Percentiles rank a stretch among this genome's conserved stretches.
These are phyloP conservation scores for Ahaetulla prasina DNA, from an alignment of 2,113 vertebrate species.

Conservation along the genomic window DNA sequence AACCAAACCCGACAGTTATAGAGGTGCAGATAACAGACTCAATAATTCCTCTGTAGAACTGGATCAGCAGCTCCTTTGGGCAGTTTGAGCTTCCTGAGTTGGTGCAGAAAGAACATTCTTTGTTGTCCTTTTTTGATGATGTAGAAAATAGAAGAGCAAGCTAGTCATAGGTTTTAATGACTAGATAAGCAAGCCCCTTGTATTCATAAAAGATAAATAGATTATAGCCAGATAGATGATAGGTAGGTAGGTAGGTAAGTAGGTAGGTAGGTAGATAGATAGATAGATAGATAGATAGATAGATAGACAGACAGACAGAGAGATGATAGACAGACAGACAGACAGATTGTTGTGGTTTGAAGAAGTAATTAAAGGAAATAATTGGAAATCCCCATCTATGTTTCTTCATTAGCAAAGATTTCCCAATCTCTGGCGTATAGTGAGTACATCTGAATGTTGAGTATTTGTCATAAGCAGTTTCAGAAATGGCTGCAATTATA, in stretches of 20 bases:
- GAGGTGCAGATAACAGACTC: too few species aligned
- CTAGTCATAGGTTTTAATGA: not conserved
- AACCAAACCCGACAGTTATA: too few species aligned
- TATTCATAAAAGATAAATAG: not conserved
- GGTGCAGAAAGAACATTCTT: too few species aligned
- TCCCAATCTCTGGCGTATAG: not conserved
- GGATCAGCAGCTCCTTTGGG: too few species aligned
- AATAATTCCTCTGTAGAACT: too few species aligned
- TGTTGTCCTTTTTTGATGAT: too few species aligned
- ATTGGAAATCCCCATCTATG: not conserved
- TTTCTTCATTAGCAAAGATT: not conserved
- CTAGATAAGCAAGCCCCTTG: not conserved
- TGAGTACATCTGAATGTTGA: not conserved
- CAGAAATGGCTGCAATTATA: not conserved
- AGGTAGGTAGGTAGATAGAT: not conserved
- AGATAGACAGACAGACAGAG: not conserved
- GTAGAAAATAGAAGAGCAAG: not conserved
- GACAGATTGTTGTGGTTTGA: not conserved
- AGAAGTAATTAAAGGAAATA: not conserved
- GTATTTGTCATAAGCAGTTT: not conserved
- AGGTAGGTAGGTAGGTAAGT: not conserved
- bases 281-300: not conserved
- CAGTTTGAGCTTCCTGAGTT: too few species aligned
- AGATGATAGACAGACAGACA: not conserved
- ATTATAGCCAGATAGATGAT: not conserved